phyloP scores from a whole-genome alignment of 1,140 invertebrate species.

The Drosophila bipectinata region DNA sequence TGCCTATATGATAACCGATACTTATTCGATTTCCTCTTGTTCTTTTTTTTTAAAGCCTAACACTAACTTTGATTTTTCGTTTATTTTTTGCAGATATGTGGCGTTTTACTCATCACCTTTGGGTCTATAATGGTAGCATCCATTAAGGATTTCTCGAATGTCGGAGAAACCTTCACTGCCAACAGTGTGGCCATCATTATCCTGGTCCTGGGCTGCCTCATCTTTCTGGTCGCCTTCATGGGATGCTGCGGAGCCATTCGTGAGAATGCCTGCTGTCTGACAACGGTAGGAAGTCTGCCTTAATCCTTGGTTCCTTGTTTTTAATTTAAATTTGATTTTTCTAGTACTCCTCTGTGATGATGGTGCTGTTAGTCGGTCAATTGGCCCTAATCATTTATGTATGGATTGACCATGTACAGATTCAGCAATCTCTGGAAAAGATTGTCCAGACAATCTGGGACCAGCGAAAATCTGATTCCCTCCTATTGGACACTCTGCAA shows the following conservation, averaged over 20 bases:
- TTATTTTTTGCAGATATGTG: conserved; percentile 85
- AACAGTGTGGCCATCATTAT: conserved; percentile 87
- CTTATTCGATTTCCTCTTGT: not conserved
- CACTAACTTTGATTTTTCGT: not conserved
- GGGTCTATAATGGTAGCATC: conserved; percentile 86
- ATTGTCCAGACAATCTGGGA: conserved; percentile 82
- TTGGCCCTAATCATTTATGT: conserved; percentile 86
- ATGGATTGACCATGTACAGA: conserved; percentile 85
- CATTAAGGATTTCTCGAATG: conserved; percentile 84
- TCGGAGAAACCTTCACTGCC: conserved; percentile 84
- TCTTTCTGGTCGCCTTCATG: conserved; percentile 91
- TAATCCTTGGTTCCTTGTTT: not conserved
- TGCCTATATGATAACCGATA: too few relatives aligned
- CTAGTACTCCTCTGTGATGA: conserved; percentile 87
- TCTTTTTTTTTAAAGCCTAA: not conserved
- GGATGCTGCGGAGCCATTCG: conserved; percentile 94
- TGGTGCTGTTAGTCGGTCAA: conserved; percentile 87
- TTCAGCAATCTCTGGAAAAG: conserved; percentile 83
- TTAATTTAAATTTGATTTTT: conserved; percentile 18
- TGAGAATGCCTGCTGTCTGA: conserved; percentile 91
- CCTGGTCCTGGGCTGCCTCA: conserved; percentile 89
- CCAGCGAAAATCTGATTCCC: conserved; percentile 48
- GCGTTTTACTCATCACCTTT: conserved; percentile 86
- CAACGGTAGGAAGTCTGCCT: conserved; percentile 86
- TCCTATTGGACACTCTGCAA: conserved; percentile 63